Percentiles rank a stretch among this genome's conserved stretches.
Conservation (phyloP, 2,888 invertebrate species). For the Platycheirus rosarum region DNA sequence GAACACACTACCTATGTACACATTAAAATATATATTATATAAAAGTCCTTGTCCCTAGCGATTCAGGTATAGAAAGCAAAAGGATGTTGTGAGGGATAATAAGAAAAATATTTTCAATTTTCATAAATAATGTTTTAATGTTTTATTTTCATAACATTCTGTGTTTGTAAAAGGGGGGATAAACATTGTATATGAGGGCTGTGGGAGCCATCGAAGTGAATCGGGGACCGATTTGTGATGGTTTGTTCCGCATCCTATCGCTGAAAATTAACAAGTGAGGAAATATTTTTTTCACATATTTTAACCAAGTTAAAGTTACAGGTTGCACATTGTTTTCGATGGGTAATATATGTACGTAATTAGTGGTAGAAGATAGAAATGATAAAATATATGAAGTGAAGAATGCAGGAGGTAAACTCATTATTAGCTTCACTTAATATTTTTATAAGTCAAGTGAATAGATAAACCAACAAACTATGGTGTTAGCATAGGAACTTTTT, state of each 20-base stretch:
- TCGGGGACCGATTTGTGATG: slow-evolving; percentile 65
- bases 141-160: slow-evolving; percentile 50
- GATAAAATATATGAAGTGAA: no score
- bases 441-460: no score
- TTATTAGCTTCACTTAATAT: no score
- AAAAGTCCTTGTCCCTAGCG: background rate
- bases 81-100: slow-evolving; percentile 62
- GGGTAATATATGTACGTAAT: background rate
- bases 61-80: slow-evolving; percentile 47
- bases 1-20: background rate
- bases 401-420: no score
- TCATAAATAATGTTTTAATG: slow-evolving; percentile 78
- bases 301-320: slow-evolving; percentile 35
- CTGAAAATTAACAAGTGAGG: slow-evolving; percentile 45
- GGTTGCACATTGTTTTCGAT: background rate
- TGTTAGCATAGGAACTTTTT: no score
- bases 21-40: slow-evolving; percentile 52
- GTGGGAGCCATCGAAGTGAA: slow-evolving; percentile 73
- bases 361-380: no score
- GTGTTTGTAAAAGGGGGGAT: slow-evolving; percentile 60
- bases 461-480: no score
- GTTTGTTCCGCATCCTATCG: slow-evolving; percentile 46
- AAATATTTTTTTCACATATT: slow-evolving; percentile 42
- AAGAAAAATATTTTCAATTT: slow-evolving; percentile 78
- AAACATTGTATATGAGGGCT: slow-evolving; percentile 61